Evolutionary conservation across 2,797 vertebrate species (phyloP).

Genomic region (Melanotaenia trifasciata): DNA sequence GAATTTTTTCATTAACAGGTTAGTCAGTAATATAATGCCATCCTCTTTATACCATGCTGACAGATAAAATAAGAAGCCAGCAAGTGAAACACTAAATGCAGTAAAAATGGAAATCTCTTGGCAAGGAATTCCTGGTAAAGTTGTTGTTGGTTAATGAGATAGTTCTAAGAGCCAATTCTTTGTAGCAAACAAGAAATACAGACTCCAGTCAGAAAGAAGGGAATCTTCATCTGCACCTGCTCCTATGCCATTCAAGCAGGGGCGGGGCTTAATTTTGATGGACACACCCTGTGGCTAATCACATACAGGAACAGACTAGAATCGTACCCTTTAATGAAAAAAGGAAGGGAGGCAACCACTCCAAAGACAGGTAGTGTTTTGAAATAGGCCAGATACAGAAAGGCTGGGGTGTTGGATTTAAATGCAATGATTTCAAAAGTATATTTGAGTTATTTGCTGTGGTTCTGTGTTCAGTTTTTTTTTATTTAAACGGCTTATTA

Average conservation of each 20-base stretch:
- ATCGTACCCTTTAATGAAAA: not conserved
- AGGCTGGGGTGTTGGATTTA: too few relatives aligned
- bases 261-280: too few relatives aligned
- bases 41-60: not conserved
- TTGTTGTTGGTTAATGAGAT: too few relatives aligned
- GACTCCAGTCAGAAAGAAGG: too few relatives aligned
- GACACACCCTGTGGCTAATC: too few relatives aligned
- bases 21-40: not conserved
- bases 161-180: not conserved
- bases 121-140: not conserved
- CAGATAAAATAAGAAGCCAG: not conserved
- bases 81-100: not conserved
- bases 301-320: too few relatives aligned
- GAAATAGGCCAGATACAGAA: not conserved
- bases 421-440: too few relatives aligned
- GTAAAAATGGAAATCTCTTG: not conserved
- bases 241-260: too few relatives aligned
- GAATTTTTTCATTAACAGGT: not conserved
- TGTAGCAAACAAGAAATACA: too few relatives aligned
- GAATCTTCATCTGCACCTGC: too few relatives aligned
- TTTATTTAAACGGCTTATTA: too few relatives aligned
- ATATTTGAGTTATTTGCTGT: not conserved
- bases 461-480: not conserved
- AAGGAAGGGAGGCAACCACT: not conserved
- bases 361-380: not conserved